Evolutionary conservation across 2,113 vertebrate genomes (phyloP).

Genomic region (Paedocypris sp.): DNA sequence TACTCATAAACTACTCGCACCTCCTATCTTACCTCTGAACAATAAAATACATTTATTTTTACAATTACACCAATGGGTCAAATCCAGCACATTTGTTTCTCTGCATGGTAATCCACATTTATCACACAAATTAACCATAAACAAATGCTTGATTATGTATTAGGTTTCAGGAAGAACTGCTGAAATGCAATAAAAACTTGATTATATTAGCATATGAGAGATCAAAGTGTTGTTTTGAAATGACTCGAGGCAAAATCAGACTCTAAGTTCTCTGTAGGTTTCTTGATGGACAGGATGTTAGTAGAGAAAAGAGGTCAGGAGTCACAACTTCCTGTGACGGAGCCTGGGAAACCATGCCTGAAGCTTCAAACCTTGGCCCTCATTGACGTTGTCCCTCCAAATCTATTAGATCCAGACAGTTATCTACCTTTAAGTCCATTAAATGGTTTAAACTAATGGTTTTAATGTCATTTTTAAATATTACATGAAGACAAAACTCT

Average conservation of each 20-base stretch:
- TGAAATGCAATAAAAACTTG: too few relatives aligned
- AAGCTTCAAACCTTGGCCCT: slow-evolving; percentile 39
- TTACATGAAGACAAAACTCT: too few relatives aligned
- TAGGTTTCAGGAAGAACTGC: too few relatives aligned
- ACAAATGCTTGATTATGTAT: too few relatives aligned
- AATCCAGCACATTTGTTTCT: background rate
- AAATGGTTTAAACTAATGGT: too few relatives aligned
- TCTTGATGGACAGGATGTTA: slow-evolving; percentile 52
- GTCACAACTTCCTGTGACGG: slow-evolving; percentile 59
- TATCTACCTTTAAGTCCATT: background rate
- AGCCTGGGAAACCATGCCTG: slow-evolving; percentile 55
- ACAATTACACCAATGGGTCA: background rate
- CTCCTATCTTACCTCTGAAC: slow-evolving; percentile 3
- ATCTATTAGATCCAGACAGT: background rate
- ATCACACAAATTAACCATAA: too few relatives aligned
- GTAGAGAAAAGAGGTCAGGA: slow-evolving; percentile 52
- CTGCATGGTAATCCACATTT: too few relatives aligned
- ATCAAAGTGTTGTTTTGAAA: background rate
- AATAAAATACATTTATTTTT: slow-evolving; percentile 1
- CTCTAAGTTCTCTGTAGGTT: slow-evolving; percentile 38
- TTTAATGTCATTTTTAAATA: background rate
- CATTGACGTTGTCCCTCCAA: slow-evolving; percentile 42
- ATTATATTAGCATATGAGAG: background rate
- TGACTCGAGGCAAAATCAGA: slow-evolving; percentile 3
- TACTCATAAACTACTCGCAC: slow-evolving; percentile 14